Evolutionary conservation across 2,113 vertebrate genomes (phyloP).

Genomic region (Danio rerio): GRCz12tu NC_133197.1:34413001-34413500

Average conservation of each 20-base stretch:
- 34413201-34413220: too few species aligned
- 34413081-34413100: too few species aligned
- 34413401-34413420: conserved; percentile 36
- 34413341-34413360: conserved; percentile 18
- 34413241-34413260: neutral
- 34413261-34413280: neutral
- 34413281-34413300: conserved; percentile 8
- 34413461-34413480: conserved; percentile 23
- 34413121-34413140: too few species aligned
- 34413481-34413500: conserved; percentile 49
- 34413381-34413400: conserved; percentile 40
- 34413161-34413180: too few species aligned
- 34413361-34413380: conserved; percentile 22
- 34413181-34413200: too few species aligned
- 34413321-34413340: neutral
- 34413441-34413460: conserved; percentile 26
- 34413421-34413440: conserved; percentile 41
- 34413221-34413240: too few species aligned
- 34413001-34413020: too few species aligned
- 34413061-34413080: too few species aligned
- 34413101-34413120: too few species aligned
- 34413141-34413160: too few species aligned
- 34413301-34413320: conserved; percentile 2
- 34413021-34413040: too few species aligned
- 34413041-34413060: too few species aligned